Evolutionary conservation across 2,797 vertebrate species (phyloP).

Genomic region (Brachymystax lenok): DNA sequence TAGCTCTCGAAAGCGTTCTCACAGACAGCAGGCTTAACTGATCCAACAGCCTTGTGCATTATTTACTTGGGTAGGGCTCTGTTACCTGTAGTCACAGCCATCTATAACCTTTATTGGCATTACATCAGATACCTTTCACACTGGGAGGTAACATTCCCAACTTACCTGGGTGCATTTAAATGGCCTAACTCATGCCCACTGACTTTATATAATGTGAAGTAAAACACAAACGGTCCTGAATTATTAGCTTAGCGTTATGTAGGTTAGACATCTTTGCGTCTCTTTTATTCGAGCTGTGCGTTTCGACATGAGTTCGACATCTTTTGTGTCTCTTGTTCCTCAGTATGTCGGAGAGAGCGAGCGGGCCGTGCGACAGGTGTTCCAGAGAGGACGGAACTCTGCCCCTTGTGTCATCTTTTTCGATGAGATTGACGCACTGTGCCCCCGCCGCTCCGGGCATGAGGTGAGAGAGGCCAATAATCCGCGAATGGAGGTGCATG

Average conservation of each 20-base stretch:
- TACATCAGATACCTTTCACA: not conserved
- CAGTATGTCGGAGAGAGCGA: constrained; percentile 98
- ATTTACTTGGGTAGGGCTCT: not conserved
- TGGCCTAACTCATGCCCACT: not conserved
- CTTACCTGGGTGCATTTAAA: not conserved
- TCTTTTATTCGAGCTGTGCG: not conserved
- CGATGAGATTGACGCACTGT: constrained; percentile 94
- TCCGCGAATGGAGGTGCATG: not conserved
- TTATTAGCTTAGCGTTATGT: too few relatives aligned
- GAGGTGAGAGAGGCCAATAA: constrained; percentile 75
- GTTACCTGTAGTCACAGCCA: not conserved
- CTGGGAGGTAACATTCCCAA: not conserved
- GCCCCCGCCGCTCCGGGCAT: constrained; percentile 89
- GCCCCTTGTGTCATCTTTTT: constrained; percentile 98
- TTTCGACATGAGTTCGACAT: not conserved
- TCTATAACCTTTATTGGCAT: not conserved
- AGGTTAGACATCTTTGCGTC: not conserved
- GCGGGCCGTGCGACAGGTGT: constrained; percentile 91
- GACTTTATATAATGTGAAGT: not conserved
- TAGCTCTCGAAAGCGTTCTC: too few relatives aligned
- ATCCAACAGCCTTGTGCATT: not conserved
- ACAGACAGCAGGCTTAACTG: too few relatives aligned
- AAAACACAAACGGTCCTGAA: not conserved
- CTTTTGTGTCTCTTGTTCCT: constrained; percentile 2
- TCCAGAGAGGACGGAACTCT: constrained; percentile 91